Conservation (phyloP, 2,888 invertebrate species). For the Coecobrya sp. region DNA sequence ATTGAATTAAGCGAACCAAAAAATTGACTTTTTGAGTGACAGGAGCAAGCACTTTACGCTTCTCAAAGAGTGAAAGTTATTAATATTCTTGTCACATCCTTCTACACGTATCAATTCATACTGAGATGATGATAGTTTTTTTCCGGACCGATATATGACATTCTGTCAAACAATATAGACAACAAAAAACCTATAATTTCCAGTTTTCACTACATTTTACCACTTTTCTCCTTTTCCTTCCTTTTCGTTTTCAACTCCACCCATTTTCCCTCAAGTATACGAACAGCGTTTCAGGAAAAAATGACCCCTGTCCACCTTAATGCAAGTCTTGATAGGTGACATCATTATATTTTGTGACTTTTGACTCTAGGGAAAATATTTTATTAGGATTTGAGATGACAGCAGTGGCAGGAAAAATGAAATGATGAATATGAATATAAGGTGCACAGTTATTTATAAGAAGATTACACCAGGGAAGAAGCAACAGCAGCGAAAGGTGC, state of each 20-base stretch:
- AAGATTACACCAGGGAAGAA: neutral
- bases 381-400: neutral
- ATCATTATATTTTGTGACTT: neutral
- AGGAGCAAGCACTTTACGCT: slow-evolving; percentile 2
- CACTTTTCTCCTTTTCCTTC: neutral
- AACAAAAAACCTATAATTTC: neutral
- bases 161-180: slow-evolving; percentile 5
- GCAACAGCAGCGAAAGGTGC: slow-evolving; percentile 23
- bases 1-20: neutral
- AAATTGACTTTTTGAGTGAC: slow-evolving; percentile 11
- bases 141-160: neutral
- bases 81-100: slow-evolving; percentile 1
- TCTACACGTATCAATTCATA: neutral
- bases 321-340: neutral
- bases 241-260: slow-evolving; percentile 9
- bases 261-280: neutral
- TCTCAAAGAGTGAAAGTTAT: slow-evolving; percentile 7
- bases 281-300: neutral
- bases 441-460: neutral
- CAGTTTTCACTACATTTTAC: neutral
- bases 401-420: neutral
- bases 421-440: neutral
- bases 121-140: neutral
- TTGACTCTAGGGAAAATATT: neutral
- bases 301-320: neutral